Percentiles rank a stretch among this genome's conserved stretches.
Conservation (phyloP, 2,797 vertebrate genomes). For the Melanotaenia nigrans region DNA sequence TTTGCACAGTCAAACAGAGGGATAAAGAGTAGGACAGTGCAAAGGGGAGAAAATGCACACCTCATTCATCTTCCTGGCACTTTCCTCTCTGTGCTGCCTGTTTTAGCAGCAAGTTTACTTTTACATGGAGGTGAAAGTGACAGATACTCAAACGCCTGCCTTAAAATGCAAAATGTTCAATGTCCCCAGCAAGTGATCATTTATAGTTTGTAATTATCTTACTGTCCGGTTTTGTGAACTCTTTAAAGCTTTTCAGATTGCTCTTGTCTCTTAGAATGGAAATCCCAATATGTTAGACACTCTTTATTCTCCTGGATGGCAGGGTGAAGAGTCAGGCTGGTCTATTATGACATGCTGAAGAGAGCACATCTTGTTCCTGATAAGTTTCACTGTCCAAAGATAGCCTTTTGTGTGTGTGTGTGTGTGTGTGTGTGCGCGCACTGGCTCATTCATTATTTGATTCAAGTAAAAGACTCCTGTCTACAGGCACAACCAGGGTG, state of each 20-base stretch:
- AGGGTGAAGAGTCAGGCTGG: conserved; percentile 28
- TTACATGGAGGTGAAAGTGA: conserved; percentile 78
- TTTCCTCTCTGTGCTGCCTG: conserved; percentile 70
- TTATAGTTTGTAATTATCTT: conserved; percentile 64
- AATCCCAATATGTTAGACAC: conserved; percentile 51
- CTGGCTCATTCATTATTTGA: conserved; percentile 49
- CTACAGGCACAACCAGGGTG: conserved; percentile 59
- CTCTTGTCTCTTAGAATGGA: conserved; percentile 55
- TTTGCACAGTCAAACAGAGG: conserved; percentile 64
- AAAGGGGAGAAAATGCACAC: conserved; percentile 74
- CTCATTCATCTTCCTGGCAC: conserved; percentile 79
- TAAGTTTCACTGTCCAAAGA: conserved; percentile 38
- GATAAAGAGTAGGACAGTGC: conserved; percentile 63
- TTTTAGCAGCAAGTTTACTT: conserved; percentile 74
- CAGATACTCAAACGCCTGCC: conserved; percentile 56
- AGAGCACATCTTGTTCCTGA: conserved; percentile 45
- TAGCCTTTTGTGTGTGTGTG: conserved; percentile 12
- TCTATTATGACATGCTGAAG: conserved; percentile 59
- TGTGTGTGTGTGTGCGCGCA: neutral
- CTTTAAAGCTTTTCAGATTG: conserved; percentile 21
- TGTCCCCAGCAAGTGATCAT: conserved; percentile 70
- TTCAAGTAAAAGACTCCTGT: conserved; percentile 36
- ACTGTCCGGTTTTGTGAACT: conserved; percentile 47
- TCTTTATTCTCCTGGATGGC: conserved; percentile 35
- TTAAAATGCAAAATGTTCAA: conserved; percentile 70